Base-by-base conservation (phyloP, 2,888 invertebrate species). In the Callosobruchus maculatus region DNA sequence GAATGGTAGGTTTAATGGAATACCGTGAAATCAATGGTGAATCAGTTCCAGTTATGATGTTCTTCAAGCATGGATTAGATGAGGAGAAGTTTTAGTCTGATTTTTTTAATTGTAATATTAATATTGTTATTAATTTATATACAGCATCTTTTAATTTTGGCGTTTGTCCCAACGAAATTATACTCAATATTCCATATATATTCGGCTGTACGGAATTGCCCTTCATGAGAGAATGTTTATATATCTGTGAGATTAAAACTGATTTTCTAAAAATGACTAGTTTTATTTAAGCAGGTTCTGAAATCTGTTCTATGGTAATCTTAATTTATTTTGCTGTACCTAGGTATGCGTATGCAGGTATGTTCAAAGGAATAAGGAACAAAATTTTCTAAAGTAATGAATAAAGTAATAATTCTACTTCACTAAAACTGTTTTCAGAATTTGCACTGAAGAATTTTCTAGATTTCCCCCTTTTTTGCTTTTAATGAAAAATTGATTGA, bases 11-110 rank as follows among this genome's bases (percentile, higher is more conserved):
- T 77, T 90, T 98, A 86, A 91, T 96, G 88, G 97, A 97, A 87
- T 98, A 97, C 88, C 93, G 97, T 86, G 97, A 97, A 77, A 92
- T 95, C 76, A 91, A 95, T 81, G 96, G 95, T 72, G 90, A 92
- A 2, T 93, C 93, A 80, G 90, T 93, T 72, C 98, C 98, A 72
- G 93, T 97, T 81, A 90, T 98, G 87, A 96, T 97, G 94, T 97
- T 97, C 89, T 97, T 97, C 89, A 98, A 97, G 88, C 97, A 98
- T 83, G 98, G 97, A 78, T 91, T 98, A 77, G 92, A 94, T 74
- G 97, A 97, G 87, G 98, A 98, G 89, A 98, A 99, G 89, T 96
- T 95, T 89, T 97, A 95, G 89, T 78, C 71, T 73, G 76, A 75
- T 79, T 78, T 77, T n/a, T 77, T 22, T 69, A 69, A 21, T 69